phyloP scores from a whole-genome alignment of 1,140 invertebrate genomes.

The Sarcophaga peregrina region DNA sequence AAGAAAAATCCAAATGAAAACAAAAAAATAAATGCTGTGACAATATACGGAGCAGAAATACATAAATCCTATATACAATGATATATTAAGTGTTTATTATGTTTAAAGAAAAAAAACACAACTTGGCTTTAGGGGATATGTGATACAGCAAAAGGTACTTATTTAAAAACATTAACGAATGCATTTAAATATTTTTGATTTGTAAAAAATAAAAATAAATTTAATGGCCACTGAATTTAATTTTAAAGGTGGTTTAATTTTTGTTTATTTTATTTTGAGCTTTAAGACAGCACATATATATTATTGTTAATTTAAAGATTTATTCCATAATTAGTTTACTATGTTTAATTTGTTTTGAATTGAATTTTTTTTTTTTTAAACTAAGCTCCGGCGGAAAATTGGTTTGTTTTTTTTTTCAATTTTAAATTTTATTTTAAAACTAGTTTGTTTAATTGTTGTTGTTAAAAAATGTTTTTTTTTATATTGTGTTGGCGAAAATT shows the following conservation, averaged over 20 bases:
- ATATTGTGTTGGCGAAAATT: not conserved
- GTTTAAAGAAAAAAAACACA: no score
- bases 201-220: not conserved
- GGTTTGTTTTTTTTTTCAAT: not conserved
- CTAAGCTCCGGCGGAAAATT: conserved; percentile 2
- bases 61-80: conserved; percentile 3
- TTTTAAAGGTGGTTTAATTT: conserved; percentile 13
- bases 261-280: not conserved
- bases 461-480: no score
- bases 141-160: not conserved
- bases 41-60: not conserved
- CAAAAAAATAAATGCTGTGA: not conserved
- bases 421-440: not conserved
- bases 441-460: no score
- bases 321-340: not conserved
- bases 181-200: not conserved
- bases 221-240: conserved; percentile 2
- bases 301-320: not conserved
- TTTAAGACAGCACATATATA: not conserved
- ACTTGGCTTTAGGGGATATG: not conserved
- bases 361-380: not conserved
- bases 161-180: not conserved
- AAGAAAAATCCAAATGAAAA: not conserved
- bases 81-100: not conserved
- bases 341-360: no score